Percentiles rank a stretch among this genome's conserved stretches.
phyloP scores from a whole-genome alignment of 2,888 invertebrate genomes.

The Argynnis bischoffii region DNA sequence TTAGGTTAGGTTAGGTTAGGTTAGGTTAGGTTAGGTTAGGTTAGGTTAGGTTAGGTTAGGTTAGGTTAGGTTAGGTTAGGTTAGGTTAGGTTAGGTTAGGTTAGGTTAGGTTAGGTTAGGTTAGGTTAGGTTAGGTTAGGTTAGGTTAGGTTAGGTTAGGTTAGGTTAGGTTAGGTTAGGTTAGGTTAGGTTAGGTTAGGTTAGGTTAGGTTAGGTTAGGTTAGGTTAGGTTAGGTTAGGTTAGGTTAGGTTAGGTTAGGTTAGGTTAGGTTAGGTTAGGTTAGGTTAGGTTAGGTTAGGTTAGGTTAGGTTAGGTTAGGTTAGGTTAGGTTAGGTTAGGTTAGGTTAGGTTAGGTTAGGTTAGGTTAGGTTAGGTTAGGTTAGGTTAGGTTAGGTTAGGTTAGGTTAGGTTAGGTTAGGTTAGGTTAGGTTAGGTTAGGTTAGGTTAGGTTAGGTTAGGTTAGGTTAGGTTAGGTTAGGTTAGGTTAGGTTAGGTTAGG shows the following conservation, averaged over 20 bases:
- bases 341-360: slow-evolving; percentile 17
- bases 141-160: slow-evolving; percentile 3
- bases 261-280: too few relatives aligned
- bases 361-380: slow-evolving; percentile 33
- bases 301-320: not conserved
- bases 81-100: too few relatives aligned
- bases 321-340: not conserved
- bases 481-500: slow-evolving; percentile 1
- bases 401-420: slow-evolving; percentile 30
- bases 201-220: slow-evolving; percentile 1
- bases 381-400: slow-evolving; percentile 26
- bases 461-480: not conserved
- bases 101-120: too few relatives aligned
- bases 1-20: slow-evolving; percentile 29
- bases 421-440: slow-evolving; percentile 35
- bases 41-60: not conserved
- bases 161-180: slow-evolving; percentile 1
- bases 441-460: slow-evolving; percentile 23
- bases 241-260: slow-evolving; percentile 17
- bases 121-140: slow-evolving; percentile 3
- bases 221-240: slow-evolving; percentile 8
- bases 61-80: too few relatives aligned
- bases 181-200: slow-evolving; percentile 3
- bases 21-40: slow-evolving; percentile 18
- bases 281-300: slow-evolving; percentile 1